Base-by-base conservation (phyloP, 2,113 vertebrate genomes). In the Capreolus pygargus region DNA sequence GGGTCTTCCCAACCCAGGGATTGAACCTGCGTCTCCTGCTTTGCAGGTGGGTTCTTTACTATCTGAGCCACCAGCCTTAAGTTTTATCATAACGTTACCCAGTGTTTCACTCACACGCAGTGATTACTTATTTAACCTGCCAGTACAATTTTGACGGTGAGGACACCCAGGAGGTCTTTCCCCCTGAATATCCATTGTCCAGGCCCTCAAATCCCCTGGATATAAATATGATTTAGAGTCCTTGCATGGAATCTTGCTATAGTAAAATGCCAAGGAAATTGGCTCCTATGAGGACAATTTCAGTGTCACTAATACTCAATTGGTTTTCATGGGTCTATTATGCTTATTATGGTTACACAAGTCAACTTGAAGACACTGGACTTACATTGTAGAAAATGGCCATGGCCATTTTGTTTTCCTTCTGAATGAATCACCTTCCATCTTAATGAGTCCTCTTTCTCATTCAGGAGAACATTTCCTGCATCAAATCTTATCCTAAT, bases 71-170 rank as follows among this genome's bases (percentile, higher is more conserved):
- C 36, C 23, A 25, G 36, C 12, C 10, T 10, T 2, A 12, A 2
- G 11, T 4, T 25, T 39, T 23, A 11, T 14, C 58, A 0, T 58
- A 36, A 55, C 4, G 28, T 76, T 17, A 43, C 23, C 2, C 52
- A 30, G 30, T 0, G 19, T 39, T 52, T 58, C 2, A 7, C 61
- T 84, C 76, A 43, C 11, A 14, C 27, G 4, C 0, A 6, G n/a
- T 36, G 30, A n/a, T 81, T 19, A 0, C 23, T 47, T 92, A 70
- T 36, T 64, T 94, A 89, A 94, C 11, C 70, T 90, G 8, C 45
- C 11, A 2, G 50, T 52, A n/a, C 4, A 50, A 23, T 39, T 85
- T 25, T 45, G 52, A 36, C 27, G 23, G 45, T 19, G 2, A 74
- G 33, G 70, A 45, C 39, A 27, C 33, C n/a, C 33, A 10, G 82